Conservation (phyloP, 2,888 invertebrate genomes). For the Salticus scenicus region DNA sequence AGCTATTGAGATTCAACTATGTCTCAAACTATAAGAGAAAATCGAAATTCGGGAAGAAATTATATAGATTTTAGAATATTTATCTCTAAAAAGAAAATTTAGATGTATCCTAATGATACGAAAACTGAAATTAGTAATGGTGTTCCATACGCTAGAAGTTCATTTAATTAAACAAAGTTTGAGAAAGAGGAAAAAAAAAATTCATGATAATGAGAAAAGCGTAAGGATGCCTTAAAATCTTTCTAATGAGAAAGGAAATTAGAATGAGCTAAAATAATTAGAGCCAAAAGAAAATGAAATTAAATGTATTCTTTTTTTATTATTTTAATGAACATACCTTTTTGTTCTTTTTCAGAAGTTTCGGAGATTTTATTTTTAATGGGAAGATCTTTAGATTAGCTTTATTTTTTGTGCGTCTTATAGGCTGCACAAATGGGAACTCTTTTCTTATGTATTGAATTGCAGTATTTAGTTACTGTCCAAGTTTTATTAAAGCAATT, state of each 20-base stretch:
- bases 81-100: background rate
- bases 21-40: too few relatives aligned
- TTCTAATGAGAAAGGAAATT: slow-evolving; percentile 19
- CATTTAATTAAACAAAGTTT: slow-evolving; percentile 15
- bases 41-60: too few relatives aligned
- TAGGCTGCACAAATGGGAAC: background rate
- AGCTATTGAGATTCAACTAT: too few relatives aligned
- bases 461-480: background rate
- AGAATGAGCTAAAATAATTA: slow-evolving; percentile 17
- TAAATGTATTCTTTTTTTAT: slow-evolving; percentile 7
- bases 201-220: slow-evolving; percentile 1
- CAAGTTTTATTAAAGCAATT: background rate
- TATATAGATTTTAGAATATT: background rate
- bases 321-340: slow-evolving; percentile 9
- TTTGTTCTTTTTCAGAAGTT: slow-evolving; percentile 10
- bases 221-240: slow-evolving; percentile 15
- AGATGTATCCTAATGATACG: slow-evolving; percentile 9
- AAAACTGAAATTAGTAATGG: slow-evolving; percentile 8
- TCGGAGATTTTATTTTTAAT: background rate
- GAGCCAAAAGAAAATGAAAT: slow-evolving; percentile 17
- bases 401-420: background rate
- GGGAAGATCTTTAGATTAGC: background rate
- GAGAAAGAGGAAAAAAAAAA: slow-evolving; percentile 12
- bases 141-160: background rate
- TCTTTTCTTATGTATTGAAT: background rate